These are phyloP conservation scores for Cecidostiba fungosa DNA, from an alignment of 2,888 invertebrate species.

Conservation along the genomic window DNA sequence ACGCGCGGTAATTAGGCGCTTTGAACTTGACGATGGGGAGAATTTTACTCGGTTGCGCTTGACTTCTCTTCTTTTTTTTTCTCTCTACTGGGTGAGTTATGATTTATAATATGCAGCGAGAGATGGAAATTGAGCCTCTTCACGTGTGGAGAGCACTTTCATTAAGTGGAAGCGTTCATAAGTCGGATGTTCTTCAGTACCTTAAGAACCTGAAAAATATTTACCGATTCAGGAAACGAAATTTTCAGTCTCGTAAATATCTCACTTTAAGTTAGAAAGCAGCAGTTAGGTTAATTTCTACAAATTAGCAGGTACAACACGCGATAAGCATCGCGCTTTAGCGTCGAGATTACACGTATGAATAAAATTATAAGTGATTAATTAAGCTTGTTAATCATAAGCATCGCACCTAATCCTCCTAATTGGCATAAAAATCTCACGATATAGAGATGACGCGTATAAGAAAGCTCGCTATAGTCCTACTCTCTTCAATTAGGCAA, in stretches of 20 bases:
- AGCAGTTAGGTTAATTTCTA: too few relatives aligned
- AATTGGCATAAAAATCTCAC: conserved; percentile 19
- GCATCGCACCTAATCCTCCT: background rate
- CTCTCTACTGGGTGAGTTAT: background rate
- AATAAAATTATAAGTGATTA: background rate
- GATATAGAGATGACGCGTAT: background rate
- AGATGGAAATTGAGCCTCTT: background rate
- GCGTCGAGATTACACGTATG: background rate
- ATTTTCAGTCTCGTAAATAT: background rate
- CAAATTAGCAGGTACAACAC: too few relatives aligned
- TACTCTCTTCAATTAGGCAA: conserved; percentile 25
- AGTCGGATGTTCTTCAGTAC: background rate
- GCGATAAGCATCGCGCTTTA: background rate
- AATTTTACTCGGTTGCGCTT: background rate
- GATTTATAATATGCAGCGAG: background rate
- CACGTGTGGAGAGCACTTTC: background rate
- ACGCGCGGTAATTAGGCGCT: conserved; percentile 22
- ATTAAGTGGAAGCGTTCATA: background rate
- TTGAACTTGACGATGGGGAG: conserved; percentile 1
- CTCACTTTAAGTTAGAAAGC: too few relatives aligned
- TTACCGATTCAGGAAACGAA: background rate
- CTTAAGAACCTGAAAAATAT: background rate
- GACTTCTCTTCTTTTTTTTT: background rate
- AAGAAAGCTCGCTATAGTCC: background rate
- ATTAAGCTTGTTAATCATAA: background rate